Conservation (phyloP, 2,113 vertebrate species). For the Sinocyclocheilus maitianheensis region DNA sequence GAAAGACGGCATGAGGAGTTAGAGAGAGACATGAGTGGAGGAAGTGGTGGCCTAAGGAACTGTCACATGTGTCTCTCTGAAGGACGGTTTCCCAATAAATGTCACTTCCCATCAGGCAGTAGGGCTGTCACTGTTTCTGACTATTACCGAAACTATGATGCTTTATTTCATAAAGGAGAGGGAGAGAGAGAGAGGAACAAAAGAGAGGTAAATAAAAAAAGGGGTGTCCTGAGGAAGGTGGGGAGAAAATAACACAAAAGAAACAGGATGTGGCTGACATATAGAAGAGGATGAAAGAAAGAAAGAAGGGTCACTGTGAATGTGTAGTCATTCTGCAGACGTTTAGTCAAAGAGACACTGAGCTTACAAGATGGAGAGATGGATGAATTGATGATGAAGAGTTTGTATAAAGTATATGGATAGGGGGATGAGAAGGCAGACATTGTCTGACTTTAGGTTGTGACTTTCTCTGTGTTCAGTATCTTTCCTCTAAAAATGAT, state of each 20-base stretch:
- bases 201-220: constrained; percentile 27
- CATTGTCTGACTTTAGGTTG: too few species aligned
- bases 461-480: too few species aligned
- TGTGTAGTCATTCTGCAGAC: neutral
- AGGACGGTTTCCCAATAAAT: constrained; percentile 69
- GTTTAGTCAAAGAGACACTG: neutral
- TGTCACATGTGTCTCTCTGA: constrained; percentile 60
- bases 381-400: constrained; percentile 2
- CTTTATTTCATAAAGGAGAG: constrained; percentile 52
- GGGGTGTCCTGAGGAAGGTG: neutral
- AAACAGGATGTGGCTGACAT: neutral
- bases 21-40: constrained; percentile 39
- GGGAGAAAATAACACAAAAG: neutral
- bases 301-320: neutral
- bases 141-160: constrained; percentile 11
- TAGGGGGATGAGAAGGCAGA: too few species aligned
- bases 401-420: neutral
- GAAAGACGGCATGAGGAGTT: constrained; percentile 42
- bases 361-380: neutral
- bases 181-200: neutral
- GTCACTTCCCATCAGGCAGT: constrained; percentile 63
- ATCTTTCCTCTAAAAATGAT: too few species aligned
- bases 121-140: constrained; percentile 49
- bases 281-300: neutral
- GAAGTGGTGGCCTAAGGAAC: constrained; percentile 52